Percentiles rank a stretch among this genome's conserved stretches.
phyloP scores from a whole-genome alignment of 64 coral and sea anemone genomes.

The Hydrozoanthus tunicans region DNA sequence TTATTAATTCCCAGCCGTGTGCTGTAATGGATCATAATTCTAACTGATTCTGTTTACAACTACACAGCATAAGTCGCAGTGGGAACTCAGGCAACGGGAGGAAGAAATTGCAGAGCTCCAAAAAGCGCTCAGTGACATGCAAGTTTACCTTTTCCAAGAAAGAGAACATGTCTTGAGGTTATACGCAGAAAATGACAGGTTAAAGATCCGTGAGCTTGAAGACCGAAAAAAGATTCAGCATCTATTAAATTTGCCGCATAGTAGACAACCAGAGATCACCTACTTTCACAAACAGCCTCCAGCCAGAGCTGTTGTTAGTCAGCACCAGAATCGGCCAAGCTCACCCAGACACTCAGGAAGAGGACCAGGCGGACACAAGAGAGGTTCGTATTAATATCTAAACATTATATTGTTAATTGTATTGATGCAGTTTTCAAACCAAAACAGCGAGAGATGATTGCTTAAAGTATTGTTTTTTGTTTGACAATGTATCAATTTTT shows the following conservation, averaged over 20 bases:
- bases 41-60: background rate
- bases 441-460: no score
- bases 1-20: background rate
- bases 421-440: no score
- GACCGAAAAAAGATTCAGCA: conserved; percentile 98
- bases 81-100: conserved; percentile 91
- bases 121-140: conserved; percentile 98
- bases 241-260: conserved; percentile 77
- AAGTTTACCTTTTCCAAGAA: conserved; percentile 98
- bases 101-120: conserved; percentile 97
- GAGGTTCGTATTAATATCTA: conserved; percentile 42
- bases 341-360: conserved; percentile 56
- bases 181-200: conserved; percentile 94
- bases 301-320: conserved; percentile 73
- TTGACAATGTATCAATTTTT: no score
- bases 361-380: conserved; percentile 95
- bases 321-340: conserved; percentile 52
- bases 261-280: conserved; percentile 84
- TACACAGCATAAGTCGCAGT: conserved; percentile 87
- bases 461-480: no score
- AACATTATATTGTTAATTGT: no score
- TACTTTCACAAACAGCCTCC: conserved; percentile 95
- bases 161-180: conserved; percentile 91
- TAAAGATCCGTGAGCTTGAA: conserved; percentile 94
- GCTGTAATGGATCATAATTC: background rate